phyloP scores from a whole-genome alignment of 2,888 invertebrate species.

The Rhagium mordax region DNA sequence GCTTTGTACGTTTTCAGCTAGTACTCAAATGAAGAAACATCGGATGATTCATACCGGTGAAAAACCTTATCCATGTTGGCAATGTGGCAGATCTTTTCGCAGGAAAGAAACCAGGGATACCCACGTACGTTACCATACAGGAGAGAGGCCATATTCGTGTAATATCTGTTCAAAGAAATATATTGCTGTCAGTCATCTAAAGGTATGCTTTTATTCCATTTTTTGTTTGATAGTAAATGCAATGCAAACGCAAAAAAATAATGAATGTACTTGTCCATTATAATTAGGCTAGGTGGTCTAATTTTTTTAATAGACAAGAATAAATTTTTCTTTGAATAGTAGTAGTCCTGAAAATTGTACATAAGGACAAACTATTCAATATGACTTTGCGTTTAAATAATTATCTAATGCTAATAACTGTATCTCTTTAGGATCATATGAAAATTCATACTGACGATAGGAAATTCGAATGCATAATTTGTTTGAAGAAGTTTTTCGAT shows the following conservation, averaged over 20 bases:
- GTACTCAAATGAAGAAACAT: constrained; percentile 67
- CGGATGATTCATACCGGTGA: constrained; percentile 66
- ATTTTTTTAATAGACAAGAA: too few species aligned
- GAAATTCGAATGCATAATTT: constrained; percentile 64
- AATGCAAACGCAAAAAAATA: too few species aligned
- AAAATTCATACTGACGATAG: constrained; percentile 62
- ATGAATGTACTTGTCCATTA: too few species aligned
- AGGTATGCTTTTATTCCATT: constrained; percentile 54
- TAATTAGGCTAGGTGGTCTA: too few species aligned
- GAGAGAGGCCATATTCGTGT: constrained; percentile 66
- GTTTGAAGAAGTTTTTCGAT: constrained; percentile 63
- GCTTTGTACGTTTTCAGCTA: constrained; percentile 63
- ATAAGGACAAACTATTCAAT: too few species aligned
- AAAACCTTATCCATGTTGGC: constrained; percentile 67
- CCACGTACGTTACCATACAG: constrained; percentile 67
- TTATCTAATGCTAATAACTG: too few species aligned
- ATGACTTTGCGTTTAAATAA: too few species aligned
- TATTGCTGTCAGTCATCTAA: constrained; percentile 66
- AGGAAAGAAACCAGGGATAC: constrained; percentile 68
- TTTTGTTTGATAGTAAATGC: too few species aligned
- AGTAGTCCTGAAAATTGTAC: too few species aligned
- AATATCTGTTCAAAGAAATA: constrained; percentile 66
- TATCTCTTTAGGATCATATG: constrained; percentile 61
- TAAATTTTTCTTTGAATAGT: too few species aligned
- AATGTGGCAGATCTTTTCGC: constrained; percentile 67